phyloP scores from a whole-genome alignment of 2,113 vertebrate species.

The Chiloscyllium plagiosum region DNA sequence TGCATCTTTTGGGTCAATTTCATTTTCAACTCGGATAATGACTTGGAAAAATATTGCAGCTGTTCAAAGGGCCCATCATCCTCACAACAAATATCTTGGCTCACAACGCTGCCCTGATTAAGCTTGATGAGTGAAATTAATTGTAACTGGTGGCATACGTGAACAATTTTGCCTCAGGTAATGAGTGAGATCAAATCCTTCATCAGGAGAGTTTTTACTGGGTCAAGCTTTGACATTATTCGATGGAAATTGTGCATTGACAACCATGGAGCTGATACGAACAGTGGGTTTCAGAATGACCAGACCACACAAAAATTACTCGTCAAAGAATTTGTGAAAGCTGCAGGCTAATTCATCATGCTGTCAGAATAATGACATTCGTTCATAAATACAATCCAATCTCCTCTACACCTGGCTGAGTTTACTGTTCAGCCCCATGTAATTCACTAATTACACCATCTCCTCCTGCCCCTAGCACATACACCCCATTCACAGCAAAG shows the following conservation, averaged over 20 bases:
- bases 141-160: not conserved
- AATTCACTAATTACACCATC: slow-evolving; percentile 54
- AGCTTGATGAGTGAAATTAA: slow-evolving; percentile 33
- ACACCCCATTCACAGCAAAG: slow-evolving; percentile 39
- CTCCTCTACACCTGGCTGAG: slow-evolving; percentile 65
- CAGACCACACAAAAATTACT: slow-evolving; percentile 62
- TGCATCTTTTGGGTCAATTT: not conserved
- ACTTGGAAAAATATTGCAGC: not conserved
- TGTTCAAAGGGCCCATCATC: slow-evolving; percentile 6
- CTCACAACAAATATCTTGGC: not conserved
- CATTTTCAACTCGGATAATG: not conserved
- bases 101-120: slow-evolving; percentile 5
- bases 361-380: slow-evolving; percentile 78
- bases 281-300: slow-evolving; percentile 55
- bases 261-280: slow-evolving; percentile 42
- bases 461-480: slow-evolving; percentile 44
- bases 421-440: slow-evolving; percentile 50
- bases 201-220: slow-evolving; percentile 19
- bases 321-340: slow-evolving; percentile 51
- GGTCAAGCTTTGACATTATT: not conserved
- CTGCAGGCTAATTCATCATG: slow-evolving; percentile 63
- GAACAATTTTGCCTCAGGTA: slow-evolving; percentile 33
- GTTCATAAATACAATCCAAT: slow-evolving; percentile 71
- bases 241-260: not conserved
- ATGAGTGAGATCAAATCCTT: slow-evolving; percentile 25